Evolutionary conservation across 2,113 vertebrate species (phyloP).

Genomic region (Dromiciops gliroides): DNA sequence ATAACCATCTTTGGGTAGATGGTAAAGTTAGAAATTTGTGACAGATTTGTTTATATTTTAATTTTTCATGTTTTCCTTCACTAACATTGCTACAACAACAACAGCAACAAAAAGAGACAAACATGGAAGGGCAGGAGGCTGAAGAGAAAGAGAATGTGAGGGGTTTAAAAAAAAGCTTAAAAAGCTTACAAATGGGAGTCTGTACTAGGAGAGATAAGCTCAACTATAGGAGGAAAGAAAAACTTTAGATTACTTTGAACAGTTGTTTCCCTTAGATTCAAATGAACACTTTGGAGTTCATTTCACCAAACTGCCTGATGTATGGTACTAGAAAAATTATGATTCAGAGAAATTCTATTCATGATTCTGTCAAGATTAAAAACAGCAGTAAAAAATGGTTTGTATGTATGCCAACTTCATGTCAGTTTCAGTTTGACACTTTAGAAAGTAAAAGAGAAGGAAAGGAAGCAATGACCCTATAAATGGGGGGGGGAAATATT

Average conservation of each 20-base stretch:
- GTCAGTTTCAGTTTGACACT: neutral
- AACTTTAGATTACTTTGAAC: neutral
- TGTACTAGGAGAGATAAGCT: slow-evolving; percentile 11
- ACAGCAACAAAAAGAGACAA: neutral
- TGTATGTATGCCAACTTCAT: neutral
- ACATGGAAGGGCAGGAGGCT: neutral
- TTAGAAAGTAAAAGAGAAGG: neutral
- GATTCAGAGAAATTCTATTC: slow-evolving; percentile 22
- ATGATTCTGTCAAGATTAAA: slow-evolving; percentile 51
- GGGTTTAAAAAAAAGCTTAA: neutral
- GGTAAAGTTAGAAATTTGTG: neutral
- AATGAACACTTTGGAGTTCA: neutral
- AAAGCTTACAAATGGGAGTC: neutral
- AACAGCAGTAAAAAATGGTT: slow-evolving; percentile 12
- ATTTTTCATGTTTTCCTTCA: neutral
- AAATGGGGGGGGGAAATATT: neutral
- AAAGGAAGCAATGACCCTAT: neutral
- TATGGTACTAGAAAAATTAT: neutral
- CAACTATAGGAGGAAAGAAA: neutral
- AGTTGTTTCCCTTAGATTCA: neutral
- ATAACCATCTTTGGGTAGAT: neutral
- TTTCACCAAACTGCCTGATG: slow-evolving; percentile 6
- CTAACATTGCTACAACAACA: neutral
- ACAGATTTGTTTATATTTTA: neutral
- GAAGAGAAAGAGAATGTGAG: neutral